phyloP scores from a whole-genome alignment of 2,113 vertebrate species.

The Lonchura striata region DNA sequence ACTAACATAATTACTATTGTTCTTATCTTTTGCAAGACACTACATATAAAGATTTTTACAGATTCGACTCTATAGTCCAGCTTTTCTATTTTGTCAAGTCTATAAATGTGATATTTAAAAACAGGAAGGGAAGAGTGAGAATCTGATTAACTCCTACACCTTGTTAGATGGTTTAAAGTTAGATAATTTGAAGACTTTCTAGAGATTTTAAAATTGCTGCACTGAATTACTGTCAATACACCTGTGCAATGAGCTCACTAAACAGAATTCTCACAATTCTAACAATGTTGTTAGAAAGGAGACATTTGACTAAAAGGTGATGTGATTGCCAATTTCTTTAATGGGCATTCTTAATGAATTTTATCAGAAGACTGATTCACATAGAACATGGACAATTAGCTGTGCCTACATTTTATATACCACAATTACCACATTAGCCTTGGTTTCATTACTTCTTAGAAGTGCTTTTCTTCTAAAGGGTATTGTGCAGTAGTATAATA shows the following conservation, averaged over 20 bases:
- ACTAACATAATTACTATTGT: not conserved
- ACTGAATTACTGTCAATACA: constrained; percentile 40
- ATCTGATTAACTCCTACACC: not conserved
- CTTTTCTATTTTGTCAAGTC: not conserved
- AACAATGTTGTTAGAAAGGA: constrained; percentile 64
- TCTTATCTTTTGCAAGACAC: not conserved
- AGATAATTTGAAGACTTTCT: not conserved
- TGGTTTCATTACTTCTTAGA: constrained; percentile 65
- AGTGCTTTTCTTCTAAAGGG: constrained; percentile 31
- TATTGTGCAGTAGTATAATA: constrained; percentile 32
- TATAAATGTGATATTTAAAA: not conserved
- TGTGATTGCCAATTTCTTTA: constrained; percentile 71
- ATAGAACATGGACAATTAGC: constrained; percentile 68
- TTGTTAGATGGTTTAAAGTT: not conserved
- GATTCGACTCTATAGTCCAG: not conserved
- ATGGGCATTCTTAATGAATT: constrained; percentile 73
- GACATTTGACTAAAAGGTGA: constrained; percentile 68
- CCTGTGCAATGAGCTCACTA: constrained; percentile 16
- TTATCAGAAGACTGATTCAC: constrained; percentile 72
- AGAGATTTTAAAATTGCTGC: constrained; percentile 32
- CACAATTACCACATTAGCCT: constrained; percentile 51
- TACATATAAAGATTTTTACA: not conserved
- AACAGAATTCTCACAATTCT: constrained; percentile 53
- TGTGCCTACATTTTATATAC: constrained; percentile 53
- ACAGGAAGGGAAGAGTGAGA: not conserved